Conservation (phyloP, 2,113 vertebrate species). For the Puffinus mauretanicus region DNA sequence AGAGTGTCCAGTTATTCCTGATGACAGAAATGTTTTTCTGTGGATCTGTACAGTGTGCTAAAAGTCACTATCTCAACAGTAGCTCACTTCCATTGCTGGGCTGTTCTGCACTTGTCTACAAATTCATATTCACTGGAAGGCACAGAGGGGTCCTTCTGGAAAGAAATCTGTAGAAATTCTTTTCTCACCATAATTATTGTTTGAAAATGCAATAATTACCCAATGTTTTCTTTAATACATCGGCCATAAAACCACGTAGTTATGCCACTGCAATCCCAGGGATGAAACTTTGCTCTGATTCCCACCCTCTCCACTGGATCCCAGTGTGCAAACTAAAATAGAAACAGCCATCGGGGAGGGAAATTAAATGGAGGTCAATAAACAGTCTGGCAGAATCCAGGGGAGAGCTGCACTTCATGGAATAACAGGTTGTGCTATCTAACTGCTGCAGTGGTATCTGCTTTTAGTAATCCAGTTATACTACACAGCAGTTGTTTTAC, state of each 20-base stretch:
- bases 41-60: background rate
- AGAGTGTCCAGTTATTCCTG: background rate
- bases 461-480: background rate
- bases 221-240: background rate
- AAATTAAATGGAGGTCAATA: background rate
- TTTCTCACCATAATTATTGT: background rate
- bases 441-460: background rate
- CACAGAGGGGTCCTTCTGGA: background rate
- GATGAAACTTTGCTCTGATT: constrained; percentile 14
- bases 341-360: background rate
- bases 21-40: background rate
- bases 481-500: background rate
- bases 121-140: background rate
- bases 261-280: background rate
- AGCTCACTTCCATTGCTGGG: background rate
- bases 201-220: background rate
- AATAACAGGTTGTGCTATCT: background rate
- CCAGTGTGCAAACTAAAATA: background rate
- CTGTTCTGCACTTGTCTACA: background rate
- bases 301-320: background rate
- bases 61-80: background rate
- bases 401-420: background rate
- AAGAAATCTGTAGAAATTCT: background rate
- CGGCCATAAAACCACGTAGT: background rate
- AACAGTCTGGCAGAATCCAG: background rate